Evolutionary conservation across 2,113 vertebrate genomes (phyloP), one percentile per base, ranked within the genome.

Genomic region (Aphyosemion australe): DNA sequence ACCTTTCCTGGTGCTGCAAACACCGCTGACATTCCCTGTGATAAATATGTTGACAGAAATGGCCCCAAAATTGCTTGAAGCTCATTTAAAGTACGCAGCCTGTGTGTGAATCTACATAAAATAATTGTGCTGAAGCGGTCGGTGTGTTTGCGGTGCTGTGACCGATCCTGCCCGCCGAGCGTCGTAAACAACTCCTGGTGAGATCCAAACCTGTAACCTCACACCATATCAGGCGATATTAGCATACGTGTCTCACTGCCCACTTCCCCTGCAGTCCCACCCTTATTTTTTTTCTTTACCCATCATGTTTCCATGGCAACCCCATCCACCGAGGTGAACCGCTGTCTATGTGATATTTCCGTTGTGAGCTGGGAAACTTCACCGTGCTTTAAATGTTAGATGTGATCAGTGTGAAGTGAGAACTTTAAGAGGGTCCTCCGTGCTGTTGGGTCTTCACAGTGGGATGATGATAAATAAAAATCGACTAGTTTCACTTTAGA

Each of bases 281-380:
- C 69, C 74, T 63, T 26, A 2, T 26, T 72, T 70, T 60, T 48
- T 61, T 77, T 74, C 82, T 63, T 72, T 71, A 83, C 58, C 79
- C 64, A 72, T 60, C 66, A 84, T 81, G 91, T 93, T 93, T 91
- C 92, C 87, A 91, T 93, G 87, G 90, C 83, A 93, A 93, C 92
- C 64, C 45, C 85, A 83, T 77, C 81, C 78, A 84, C 87, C 76
- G 74, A 89, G 55, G 72, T 86, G 74, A 85, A 69, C 82, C 79
- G 69, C 83, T 65, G 64, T 80, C 67, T 76, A 81, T 79, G 78
- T 80, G 77, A 73, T 78, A 76, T 73, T 71, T 76, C 60, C 0
- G 43, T 66, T 72, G 73, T 74, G 78, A 71, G 68, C 76, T 68
- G 32, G 42, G 71, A 86, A 79, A 86, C 65, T 54, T 69, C 42